These are phyloP conservation scores for Melanostigma gelatinosum DNA, from an alignment of 2,113 vertebrate genomes.

Conservation along the genomic window DNA sequence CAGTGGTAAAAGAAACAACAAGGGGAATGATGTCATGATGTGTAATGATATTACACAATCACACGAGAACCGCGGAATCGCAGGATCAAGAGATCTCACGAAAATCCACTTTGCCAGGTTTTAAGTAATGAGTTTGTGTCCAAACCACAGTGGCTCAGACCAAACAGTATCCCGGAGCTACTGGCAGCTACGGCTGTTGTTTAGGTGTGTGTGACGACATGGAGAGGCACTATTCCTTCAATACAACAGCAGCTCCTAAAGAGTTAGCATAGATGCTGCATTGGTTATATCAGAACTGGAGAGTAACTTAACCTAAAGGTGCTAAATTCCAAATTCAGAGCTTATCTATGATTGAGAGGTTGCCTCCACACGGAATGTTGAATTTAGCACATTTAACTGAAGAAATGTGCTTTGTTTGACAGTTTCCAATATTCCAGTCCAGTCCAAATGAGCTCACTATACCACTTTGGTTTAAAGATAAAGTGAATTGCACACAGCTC, in stretches of 20 bases:
- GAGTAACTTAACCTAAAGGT: neutral
- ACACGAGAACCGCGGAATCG: neutral
- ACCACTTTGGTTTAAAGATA: constrained; percentile 4
- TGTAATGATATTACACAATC: neutral
- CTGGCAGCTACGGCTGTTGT: neutral
- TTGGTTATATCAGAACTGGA: too few relatives aligned
- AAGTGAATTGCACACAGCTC: neutral
- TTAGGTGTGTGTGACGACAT: neutral
- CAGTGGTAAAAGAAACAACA: neutral
- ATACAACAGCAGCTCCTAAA: neutral
- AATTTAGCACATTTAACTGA: neutral
- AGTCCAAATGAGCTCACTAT: neutral
- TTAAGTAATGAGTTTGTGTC: neutral
- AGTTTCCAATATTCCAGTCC: neutral
- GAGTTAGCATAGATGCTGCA: neutral
- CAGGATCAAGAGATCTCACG: neutral
- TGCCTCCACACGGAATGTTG: neutral
- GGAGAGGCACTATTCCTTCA: too few relatives aligned
- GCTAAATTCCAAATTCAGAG: neutral
- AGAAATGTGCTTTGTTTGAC: neutral
- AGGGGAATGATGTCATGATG: neutral
- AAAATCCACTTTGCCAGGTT: neutral
- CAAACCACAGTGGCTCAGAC: too few relatives aligned
- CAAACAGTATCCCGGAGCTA: neutral
- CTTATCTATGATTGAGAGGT: too few relatives aligned